Evolutionary conservation across 1,140 invertebrate genomes (phyloP).

Genomic region (Odontomachus brunneus): DNA sequence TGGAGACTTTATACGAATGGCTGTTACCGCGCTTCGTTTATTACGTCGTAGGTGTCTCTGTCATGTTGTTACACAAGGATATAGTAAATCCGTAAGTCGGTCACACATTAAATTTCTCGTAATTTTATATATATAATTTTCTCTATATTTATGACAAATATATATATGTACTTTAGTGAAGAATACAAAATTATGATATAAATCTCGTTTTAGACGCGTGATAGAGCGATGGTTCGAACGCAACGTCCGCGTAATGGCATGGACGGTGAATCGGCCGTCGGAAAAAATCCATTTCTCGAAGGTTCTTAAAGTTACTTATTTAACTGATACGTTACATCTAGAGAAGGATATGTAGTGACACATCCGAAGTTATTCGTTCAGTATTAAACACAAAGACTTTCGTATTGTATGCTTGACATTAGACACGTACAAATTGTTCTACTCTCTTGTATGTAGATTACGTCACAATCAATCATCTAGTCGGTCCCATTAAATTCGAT

Average conservation of each 20-base stretch:
- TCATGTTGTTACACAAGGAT: slow-evolving; percentile 90
- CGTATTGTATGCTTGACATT: slow-evolving; percentile 33
- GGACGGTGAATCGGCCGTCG: slow-evolving; percentile 88
- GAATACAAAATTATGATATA: slow-evolving; percentile 41
- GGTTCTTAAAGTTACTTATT: slow-evolving; percentile 87
- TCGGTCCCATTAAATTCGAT: slow-evolving; percentile 61
- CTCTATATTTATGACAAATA: background rate
- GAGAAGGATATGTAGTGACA: slow-evolving; percentile 81
- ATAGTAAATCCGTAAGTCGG: slow-evolving; percentile 87
- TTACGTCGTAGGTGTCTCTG: slow-evolving; percentile 87
- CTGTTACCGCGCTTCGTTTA: slow-evolving; percentile 86
- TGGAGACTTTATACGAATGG: slow-evolving; percentile 87
- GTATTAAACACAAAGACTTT: slow-evolving; percentile 56
- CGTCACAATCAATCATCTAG: slow-evolving; percentile 63
- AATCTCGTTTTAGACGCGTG: slow-evolving; percentile 85
- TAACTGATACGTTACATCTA: slow-evolving; percentile 89
- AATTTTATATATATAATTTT: background rate
- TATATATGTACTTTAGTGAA: slow-evolving; percentile 24
- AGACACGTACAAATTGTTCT: slow-evolving; percentile 54
- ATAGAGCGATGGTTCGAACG: slow-evolving; percentile 86
- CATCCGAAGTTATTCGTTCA: slow-evolving; percentile 43
- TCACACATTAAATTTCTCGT: slow-evolving; percentile 40
- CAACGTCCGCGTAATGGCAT: slow-evolving; percentile 87
- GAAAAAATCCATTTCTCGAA: slow-evolving; percentile 88
- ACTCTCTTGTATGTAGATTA: slow-evolving; percentile 42